Base-by-base conservation (phyloP, 2,113 vertebrate genomes). In the Anseranas semipalmata region DNA sequence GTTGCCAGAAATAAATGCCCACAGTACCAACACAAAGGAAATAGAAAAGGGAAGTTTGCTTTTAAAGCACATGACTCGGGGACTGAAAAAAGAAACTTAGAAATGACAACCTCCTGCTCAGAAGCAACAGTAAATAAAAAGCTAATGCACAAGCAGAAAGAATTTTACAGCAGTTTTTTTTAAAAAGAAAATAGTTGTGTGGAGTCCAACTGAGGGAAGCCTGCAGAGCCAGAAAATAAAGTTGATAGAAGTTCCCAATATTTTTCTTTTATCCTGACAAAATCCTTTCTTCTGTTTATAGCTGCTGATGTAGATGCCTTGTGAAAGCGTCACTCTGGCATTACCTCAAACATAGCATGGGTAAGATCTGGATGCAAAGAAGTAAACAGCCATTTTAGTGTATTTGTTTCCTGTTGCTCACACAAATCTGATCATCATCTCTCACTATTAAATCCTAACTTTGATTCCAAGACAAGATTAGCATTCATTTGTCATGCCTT, bases 211-310 rank as follows among this genome's bases (percentile, higher is more conserved):
- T 63, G 94, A 90, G 67, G 80, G 78, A 96, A 95, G 50, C 80
- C 78, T 92, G 89, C 82, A 93, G 85, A 95, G 87, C 5, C 37
- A 87, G 85, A 96, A 95, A 97, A 97, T 79, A 86, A 96, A 91
- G 41, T 73, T 89, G 76, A 89, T 50, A 96, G 77, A 95, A 81
- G 74, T 78, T 89, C 27, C 33, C n/a, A 85, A 79, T 82, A 96
- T 68, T 89, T 89, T 62, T 45, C 74, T 95, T 90, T 87, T 75
- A 89, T 89, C 87, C 76, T 95, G 70, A 97, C 83, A 95, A 90
- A 93, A 72, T 62, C 39, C 65, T 95, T 95, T 96, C 65, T 89
- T 87, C 68, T 67, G 21, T 50, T 95, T 93, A 77, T 72, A 80
- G 63, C 52, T 89, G 84, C 82, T 93, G 77, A 85, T 82, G 70